phyloP scores from a whole-genome alignment of 2,888 invertebrate species.

The Argynnis bischoffii region DNA sequence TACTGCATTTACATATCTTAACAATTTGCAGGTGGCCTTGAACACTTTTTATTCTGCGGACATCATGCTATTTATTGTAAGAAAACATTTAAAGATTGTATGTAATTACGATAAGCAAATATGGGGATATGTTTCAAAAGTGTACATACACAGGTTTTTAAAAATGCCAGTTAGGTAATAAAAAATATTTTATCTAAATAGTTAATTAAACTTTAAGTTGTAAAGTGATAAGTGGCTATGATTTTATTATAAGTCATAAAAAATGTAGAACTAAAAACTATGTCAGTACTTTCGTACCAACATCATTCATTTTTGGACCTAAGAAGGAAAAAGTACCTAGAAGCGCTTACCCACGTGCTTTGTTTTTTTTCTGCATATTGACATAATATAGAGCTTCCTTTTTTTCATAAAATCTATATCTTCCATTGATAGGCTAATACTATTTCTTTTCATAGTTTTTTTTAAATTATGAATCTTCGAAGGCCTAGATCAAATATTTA shows the following conservation, averaged over 20 bases:
- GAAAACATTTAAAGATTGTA: slow-evolving; percentile 34
- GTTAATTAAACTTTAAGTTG: slow-evolving; percentile 11
- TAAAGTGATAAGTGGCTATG: not conserved
- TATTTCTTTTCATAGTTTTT: too few species aligned
- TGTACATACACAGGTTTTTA: slow-evolving; percentile 16
- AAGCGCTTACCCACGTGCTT: too few species aligned
- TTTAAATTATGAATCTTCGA: too few species aligned
- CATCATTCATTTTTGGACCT: too few species aligned
- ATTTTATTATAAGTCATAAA: slow-evolving; percentile 23
- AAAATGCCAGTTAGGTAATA: slow-evolving; percentile 13
- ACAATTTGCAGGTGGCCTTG: slow-evolving; percentile 49
- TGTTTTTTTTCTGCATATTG: too few species aligned
- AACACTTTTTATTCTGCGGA: slow-evolving; percentile 48
- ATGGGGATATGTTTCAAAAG: slow-evolving; percentile 29
- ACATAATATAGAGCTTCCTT: too few species aligned
- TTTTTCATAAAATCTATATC: too few species aligned
- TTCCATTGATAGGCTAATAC: too few species aligned
- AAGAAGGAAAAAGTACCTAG: too few species aligned
- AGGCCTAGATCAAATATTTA: too few species aligned
- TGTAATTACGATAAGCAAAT: slow-evolving; percentile 43
- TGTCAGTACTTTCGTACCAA: too few species aligned
- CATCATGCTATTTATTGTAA: slow-evolving; percentile 40
- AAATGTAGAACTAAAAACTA: too few species aligned
- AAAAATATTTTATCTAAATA: slow-evolving; percentile 18
- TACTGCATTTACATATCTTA: slow-evolving; percentile 32